Percentiles rank a stretch among this genome's conserved stretches.
Evolutionary conservation across 2,113 vertebrate genomes (phyloP).

Genomic region (Melanerpes formicivorus): DNA sequence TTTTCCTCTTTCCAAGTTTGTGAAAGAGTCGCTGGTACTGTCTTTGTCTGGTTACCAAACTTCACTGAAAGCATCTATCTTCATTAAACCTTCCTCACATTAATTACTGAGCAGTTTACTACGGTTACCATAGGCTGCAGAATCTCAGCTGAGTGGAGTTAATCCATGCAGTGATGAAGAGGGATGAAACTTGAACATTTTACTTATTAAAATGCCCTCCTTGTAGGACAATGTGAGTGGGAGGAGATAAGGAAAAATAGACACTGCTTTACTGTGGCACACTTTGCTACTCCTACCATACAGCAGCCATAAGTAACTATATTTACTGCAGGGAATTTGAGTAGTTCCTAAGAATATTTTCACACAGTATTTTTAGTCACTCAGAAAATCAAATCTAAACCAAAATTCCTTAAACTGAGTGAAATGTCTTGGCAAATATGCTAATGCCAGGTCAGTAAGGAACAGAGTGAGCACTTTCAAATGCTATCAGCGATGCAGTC

Average conservation of each 20-base stretch:
- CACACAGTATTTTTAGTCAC: background rate
- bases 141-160: background rate
- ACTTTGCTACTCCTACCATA: background rate
- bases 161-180: background rate
- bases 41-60: background rate
- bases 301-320: background rate
- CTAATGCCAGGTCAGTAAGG: background rate
- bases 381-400: background rate
- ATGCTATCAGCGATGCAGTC: background rate
- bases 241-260: background rate
- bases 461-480: background rate
- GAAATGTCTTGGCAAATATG: background rate
- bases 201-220: background rate
- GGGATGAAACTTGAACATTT: background rate
- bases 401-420: background rate
- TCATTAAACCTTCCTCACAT: background rate
- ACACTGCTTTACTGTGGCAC: background rate
- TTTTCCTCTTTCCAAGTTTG: background rate
- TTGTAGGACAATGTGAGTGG: background rate
- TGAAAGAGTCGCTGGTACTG: background rate
- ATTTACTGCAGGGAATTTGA: background rate
- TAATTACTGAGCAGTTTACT: background rate
- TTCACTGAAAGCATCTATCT: background rate
- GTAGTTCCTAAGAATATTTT: background rate
- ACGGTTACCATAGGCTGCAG: background rate